Percentiles rank a stretch among this genome's conserved stretches.
These are phyloP conservation scores for Ennomos quercinarius DNA, from an alignment of 2,888 invertebrate genomes.

Conservation along the genomic window DNA sequence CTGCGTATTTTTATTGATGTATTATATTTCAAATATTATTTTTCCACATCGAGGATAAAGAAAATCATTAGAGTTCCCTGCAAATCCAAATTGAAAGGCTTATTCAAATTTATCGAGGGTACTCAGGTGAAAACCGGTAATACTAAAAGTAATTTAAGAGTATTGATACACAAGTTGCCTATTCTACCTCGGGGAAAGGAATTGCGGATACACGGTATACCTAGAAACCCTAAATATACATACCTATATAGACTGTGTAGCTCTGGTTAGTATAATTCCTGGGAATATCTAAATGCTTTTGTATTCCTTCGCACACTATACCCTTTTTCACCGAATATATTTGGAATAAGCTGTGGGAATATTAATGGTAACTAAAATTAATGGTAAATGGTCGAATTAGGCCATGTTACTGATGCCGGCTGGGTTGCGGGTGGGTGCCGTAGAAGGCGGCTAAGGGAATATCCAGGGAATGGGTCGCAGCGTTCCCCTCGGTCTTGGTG, in stretches of 20 bases:
- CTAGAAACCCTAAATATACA: neutral
- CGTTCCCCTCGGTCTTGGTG: no score
- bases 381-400: constrained; percentile 1
- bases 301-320: constrained; percentile 13
- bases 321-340: constrained; percentile 25
- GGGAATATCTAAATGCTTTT: no score
- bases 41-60: constrained; percentile 3
- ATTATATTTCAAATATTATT: no score
- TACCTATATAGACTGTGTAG: constrained; percentile 1
- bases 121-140: constrained; percentile 24
- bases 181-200: neutral
- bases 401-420: neutral
- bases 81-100: constrained; percentile 26
- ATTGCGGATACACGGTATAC: constrained; percentile 1
- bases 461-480: no score
- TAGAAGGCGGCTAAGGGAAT: no score
- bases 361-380: constrained; percentile 19
- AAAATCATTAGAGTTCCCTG: constrained; percentile 1
- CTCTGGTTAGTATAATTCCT: no score
- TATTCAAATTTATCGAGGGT: constrained; percentile 25
- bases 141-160: constrained; percentile 20
- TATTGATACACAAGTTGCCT: constrained; percentile 9
- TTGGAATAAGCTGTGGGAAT: constrained; percentile 17
- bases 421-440: no score
- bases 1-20: no score